Percentiles rank a stretch among this genome's conserved stretches.
These are phyloP conservation scores for Cottus gobio DNA, from an alignment of 2,113 vertebrate species.

Conservation along the genomic window DNA sequence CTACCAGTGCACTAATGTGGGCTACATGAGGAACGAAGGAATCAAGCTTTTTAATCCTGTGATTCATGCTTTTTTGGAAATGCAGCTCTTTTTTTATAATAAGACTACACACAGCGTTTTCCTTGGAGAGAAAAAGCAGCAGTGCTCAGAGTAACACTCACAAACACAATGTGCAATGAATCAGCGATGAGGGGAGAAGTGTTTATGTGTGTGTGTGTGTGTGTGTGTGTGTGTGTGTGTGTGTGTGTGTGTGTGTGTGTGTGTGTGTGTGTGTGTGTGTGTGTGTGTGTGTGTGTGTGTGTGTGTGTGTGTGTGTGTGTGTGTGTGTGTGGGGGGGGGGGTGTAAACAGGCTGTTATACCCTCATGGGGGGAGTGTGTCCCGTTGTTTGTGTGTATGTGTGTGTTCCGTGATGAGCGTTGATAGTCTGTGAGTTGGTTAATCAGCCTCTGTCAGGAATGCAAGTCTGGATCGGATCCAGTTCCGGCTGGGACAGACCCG, in stretches of 20 bases:
- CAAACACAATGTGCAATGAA: background rate
- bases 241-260: constrained; percentile 1
- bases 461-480: constrained; percentile 33
- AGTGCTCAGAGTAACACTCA: background rate
- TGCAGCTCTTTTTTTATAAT: background rate
- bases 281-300: background rate
- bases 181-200: constrained; percentile 1
- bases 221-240: background rate
- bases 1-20: constrained; percentile 5
- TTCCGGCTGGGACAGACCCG: background rate
- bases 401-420: constrained; percentile 1
- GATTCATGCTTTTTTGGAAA: background rate
- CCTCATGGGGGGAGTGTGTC: too few relatives aligned
- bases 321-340: too few relatives aligned
- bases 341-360: too few relatives aligned
- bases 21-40: background rate
- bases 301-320: background rate
- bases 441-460: constrained; percentile 41
- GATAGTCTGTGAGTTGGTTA: constrained; percentile 43
- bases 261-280: background rate
- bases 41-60: background rate
- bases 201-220: background rate
- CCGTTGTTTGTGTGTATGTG: background rate
- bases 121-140: background rate
- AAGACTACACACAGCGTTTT: background rate